Evolutionary conservation across 2,113 vertebrate genomes (phyloP).

Genomic region (Proterorhinus semilunaris): DNA sequence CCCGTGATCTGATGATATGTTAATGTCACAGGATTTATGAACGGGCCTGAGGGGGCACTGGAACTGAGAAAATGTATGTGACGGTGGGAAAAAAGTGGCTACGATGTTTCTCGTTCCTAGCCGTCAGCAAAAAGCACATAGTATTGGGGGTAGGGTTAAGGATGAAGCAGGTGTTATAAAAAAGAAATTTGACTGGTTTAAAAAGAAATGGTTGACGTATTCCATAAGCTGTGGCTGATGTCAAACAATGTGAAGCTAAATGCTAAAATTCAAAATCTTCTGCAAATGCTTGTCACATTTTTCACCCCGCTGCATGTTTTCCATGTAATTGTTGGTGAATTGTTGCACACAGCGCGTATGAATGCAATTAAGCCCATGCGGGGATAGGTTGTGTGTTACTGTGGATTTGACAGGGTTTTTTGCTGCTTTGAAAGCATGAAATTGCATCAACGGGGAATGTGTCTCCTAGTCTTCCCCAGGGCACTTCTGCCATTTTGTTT

Average conservation of each 20-base stretch:
- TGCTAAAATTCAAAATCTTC: constrained; percentile 1
- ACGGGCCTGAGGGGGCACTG: constrained; percentile 34
- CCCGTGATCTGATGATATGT: constrained; percentile 50
- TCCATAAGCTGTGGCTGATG: not conserved
- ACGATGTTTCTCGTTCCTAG: constrained; percentile 37
- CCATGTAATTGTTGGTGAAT: not conserved
- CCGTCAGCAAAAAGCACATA: constrained; percentile 33
- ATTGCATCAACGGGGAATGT: constrained; percentile 48
- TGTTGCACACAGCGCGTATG: constrained; percentile 4
- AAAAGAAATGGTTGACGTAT: not conserved
- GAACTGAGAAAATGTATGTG: constrained; percentile 40
- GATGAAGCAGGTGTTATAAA: no score
- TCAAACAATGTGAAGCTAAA: not conserved
- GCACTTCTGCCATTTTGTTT: constrained; percentile 18
- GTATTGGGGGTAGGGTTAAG: not conserved
- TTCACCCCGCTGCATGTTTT: not conserved
- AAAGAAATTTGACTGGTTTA: not conserved
- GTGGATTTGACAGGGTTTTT: constrained; percentile 33
- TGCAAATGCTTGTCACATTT: constrained; percentile 13
- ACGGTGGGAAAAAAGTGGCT: constrained; percentile 15
- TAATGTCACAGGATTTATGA: constrained; percentile 60
- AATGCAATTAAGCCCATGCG: not conserved
- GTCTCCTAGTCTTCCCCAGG: constrained; percentile 33
- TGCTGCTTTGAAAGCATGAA: constrained; percentile 55
- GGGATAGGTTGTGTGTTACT: not conserved